Evolutionary conservation across 2,888 invertebrate species (phyloP).

Genomic region (Listrodromus nycthemerus): DNA sequence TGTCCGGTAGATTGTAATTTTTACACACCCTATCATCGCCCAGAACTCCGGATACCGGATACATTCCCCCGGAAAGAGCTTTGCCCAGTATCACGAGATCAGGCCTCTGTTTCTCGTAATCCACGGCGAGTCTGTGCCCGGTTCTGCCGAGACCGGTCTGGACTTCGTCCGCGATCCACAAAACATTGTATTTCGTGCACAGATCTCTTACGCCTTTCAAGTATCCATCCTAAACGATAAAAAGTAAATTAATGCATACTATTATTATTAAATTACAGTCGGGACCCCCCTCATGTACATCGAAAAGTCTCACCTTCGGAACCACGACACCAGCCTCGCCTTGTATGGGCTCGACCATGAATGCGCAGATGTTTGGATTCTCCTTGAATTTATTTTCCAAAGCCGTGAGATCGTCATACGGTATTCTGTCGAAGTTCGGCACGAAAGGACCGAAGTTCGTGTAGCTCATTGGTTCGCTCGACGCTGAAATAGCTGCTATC

Average conservation of each 20-base stretch:
- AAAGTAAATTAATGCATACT: background rate
- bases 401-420: slow-evolving; percentile 90
- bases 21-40: slow-evolving; percentile 88
- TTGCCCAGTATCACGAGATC: slow-evolving; percentile 93
- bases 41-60: slow-evolving; percentile 90
- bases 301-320: slow-evolving; percentile 84
- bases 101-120: slow-evolving; percentile 91
- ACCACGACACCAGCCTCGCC: slow-evolving; percentile 94
- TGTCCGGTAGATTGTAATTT: background rate
- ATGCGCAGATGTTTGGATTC: slow-evolving; percentile 90
- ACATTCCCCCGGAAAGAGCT: slow-evolving; percentile 93
- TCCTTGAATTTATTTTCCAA: slow-evolving; percentile 86
- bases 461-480: slow-evolving; percentile 90
- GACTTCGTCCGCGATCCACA: slow-evolving; percentile 94
- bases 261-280: background rate
- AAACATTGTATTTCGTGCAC: slow-evolving; percentile 91
- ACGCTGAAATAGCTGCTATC: slow-evolving; percentile 91
- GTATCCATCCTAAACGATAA: slow-evolving; percentile 87
- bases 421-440: slow-evolving; percentile 91
- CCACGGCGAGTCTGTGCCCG: slow-evolving; percentile 90
- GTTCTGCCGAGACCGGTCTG: slow-evolving; percentile 94
- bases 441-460: slow-evolving; percentile 92
- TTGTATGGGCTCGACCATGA: slow-evolving; percentile 95
- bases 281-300: background rate
- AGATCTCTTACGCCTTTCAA: slow-evolving; percentile 89